A percentile compares a stretch with the other conserved stretches of the same genome.
phyloP scores from a whole-genome alignment of 2,888 invertebrate genomes.

The Calliscelio sp. region DNA sequence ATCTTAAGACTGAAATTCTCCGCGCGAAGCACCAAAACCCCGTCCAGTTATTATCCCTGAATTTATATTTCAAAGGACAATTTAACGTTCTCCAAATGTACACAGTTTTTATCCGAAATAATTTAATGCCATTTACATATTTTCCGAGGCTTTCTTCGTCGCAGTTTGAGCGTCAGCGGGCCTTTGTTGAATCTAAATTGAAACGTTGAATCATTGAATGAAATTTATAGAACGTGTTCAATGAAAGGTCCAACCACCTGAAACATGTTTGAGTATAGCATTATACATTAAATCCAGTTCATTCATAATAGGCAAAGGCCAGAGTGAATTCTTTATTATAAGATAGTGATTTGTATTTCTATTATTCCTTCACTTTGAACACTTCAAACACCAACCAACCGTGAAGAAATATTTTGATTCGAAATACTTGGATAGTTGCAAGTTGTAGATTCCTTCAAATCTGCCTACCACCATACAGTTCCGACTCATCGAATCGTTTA shows the following conservation, averaged over 20 bases:
- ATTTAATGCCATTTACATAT: no score
- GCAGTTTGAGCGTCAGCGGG: no score
- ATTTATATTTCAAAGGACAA: no score
- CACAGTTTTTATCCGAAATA: no score
- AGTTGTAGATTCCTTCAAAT: neutral
- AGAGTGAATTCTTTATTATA: neutral
- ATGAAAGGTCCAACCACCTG: neutral
- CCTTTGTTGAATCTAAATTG: no score
- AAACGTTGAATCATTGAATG: conserved; percentile 17
- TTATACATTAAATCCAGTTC: neutral
- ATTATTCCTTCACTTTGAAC: neutral
- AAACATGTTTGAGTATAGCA: conserved; percentile 4
- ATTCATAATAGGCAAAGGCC: neutral
- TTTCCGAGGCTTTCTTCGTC: no score
- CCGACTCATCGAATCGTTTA: neutral
- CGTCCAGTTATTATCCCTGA: no score
- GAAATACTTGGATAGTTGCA: neutral
- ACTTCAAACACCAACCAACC: neutral
- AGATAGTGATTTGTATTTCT: conserved; percentile 41
- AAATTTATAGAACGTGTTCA: neutral
- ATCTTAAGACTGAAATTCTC: no score
- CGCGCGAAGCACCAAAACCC: no score
- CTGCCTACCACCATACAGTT: neutral
- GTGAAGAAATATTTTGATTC: conserved; percentile 22
- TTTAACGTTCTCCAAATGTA: no score